These are phyloP conservation scores for Tokudaia muenninki DNA, from an alignment of 2,797 vertebrate genomes.

Conservation along the genomic window DNA sequence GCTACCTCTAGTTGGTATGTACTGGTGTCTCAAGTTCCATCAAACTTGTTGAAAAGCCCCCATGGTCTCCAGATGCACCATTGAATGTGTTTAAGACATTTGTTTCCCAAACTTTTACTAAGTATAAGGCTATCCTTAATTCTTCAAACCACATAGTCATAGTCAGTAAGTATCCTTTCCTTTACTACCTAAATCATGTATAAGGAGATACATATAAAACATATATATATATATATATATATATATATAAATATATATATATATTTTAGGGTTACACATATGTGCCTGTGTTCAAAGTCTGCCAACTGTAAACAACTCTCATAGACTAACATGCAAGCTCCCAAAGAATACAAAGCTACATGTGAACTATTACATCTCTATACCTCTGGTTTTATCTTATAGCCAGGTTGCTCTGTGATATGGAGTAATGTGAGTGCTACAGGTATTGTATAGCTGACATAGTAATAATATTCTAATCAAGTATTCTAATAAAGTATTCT, in stretches of 20 bases:
- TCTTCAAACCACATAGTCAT: background rate
- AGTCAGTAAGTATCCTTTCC: background rate
- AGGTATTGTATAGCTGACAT: background rate
- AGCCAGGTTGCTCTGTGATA: background rate
- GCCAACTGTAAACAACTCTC: background rate
- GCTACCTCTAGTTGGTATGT: background rate
- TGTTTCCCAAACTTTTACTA: background rate
- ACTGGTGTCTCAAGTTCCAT: background rate
- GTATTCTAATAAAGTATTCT: background rate
- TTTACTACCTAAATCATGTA: background rate
- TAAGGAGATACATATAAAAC: too few relatives aligned
- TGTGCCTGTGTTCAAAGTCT: background rate
- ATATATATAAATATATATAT: too few relatives aligned
- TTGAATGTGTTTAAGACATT: background rate
- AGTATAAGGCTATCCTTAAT: background rate
- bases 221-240: too few relatives aligned
- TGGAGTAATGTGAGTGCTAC: background rate
- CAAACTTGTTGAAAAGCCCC: background rate
- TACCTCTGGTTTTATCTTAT: background rate
- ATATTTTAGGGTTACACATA: too few relatives aligned
- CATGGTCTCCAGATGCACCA: background rate
- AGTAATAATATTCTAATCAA: background rate
- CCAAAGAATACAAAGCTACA: background rate
- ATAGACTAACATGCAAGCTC: constrained; percentile 13
- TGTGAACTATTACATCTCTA: background rate